Evolutionary conservation across 2,797 vertebrate species (phyloP), one percentile per base, ranked within the genome.

Genomic region (Sebastes taczanowskii): DNA sequence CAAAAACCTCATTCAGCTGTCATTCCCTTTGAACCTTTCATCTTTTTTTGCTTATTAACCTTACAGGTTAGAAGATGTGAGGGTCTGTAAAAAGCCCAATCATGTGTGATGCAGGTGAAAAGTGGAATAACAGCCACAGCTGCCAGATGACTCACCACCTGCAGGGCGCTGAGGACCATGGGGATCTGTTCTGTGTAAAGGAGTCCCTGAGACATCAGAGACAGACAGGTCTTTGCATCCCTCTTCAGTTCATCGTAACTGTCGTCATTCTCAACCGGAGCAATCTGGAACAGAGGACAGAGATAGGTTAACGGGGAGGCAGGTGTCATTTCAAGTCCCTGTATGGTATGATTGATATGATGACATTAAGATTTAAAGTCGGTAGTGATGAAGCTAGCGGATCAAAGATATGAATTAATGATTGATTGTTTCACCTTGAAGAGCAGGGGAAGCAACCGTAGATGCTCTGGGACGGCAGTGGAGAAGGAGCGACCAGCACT

Each of bases 231-330:
- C 94, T 98, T 99, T 30, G 98, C 97, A 81, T 99, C 98, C 93
- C 97, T 97, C 94, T 99, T 99, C 88, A 99, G 95, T 89, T 99
- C 98, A 92, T 99, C 98, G 0, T 99, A 99, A 90, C 96, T 99
- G 91, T 97, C 98, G 78, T 99, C 98, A 18, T 99, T 99, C 94
- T 99, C 98, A 56, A 99, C 98, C 0, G 98, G 98, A 80, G 98
- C 98, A 81, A 99, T 99, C 98, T 99, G 90, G 2, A 86, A 61
- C 16, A 75, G 38, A 62, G 16, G 11, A 78, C 30, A 60, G 18
- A 80, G 13, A 42, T 0, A 14, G 14, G 34, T 42, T 34, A 30
- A 74, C 3, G 4, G 6, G 35, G n/a, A 27, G 14, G 16, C 16
- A 29, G 23, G 18, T 0, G 2, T 62, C 20, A 46, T 60, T 75